phyloP scores from a whole-genome alignment of 2,888 invertebrate species.

The Sesia apiformis region DNA sequence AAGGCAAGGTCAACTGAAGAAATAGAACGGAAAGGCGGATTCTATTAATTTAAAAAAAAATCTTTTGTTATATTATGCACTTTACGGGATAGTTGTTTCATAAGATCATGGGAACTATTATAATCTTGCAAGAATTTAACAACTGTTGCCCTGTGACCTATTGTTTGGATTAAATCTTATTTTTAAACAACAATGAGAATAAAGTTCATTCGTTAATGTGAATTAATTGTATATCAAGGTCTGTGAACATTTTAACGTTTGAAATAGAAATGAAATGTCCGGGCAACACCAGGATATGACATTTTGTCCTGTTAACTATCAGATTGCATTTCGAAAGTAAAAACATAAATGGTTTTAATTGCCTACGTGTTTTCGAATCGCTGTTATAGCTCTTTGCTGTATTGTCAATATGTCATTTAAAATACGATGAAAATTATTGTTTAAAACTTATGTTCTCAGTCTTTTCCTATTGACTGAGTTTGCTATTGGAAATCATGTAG shows the following conservation, averaged over 20 bases:
- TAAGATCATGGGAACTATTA: conserved; percentile 17
- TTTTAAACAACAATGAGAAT: conserved; percentile 27
- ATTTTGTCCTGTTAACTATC: background rate
- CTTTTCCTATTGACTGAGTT: no score
- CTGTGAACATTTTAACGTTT: background rate
- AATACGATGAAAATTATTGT: no score
- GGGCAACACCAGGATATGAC: background rate
- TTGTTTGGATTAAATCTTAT: conserved; percentile 19
- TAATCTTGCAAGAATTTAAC: conserved; percentile 14
- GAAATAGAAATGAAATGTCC: background rate
- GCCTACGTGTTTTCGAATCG: no score
- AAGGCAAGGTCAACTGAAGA: conserved; percentile 10
- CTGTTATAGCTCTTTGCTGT: no score
- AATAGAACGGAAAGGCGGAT: conserved; percentile 13
- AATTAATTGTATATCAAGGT: conserved; percentile 1
- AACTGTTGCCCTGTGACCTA: conserved; percentile 18
- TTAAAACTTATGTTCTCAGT: no score
- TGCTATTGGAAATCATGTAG: no score
- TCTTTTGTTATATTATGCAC: background rate
- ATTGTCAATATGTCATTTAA: no score
- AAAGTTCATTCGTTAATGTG: conserved; percentile 4
- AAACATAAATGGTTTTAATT: no score
- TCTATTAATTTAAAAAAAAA: conserved; percentile 9
- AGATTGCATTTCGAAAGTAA: no score
- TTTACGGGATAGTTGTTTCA: conserved; percentile 6